Base-by-base conservation (phyloP, 2,113 vertebrate genomes). In the Burhinus oedicnemus region DNA sequence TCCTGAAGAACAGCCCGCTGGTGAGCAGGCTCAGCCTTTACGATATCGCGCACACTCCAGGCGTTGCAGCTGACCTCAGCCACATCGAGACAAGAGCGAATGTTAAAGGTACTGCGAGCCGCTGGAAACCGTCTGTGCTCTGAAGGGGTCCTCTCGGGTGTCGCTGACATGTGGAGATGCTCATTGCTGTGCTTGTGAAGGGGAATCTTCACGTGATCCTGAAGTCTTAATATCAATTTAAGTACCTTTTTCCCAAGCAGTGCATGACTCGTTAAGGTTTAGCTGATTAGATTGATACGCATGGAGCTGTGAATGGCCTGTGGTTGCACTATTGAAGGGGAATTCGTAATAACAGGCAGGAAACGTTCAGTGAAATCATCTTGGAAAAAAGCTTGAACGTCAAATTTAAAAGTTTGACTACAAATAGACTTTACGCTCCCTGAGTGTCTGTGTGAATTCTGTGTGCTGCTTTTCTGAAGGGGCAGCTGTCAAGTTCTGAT, bases 1-100 rank as follows among this genome's bases (percentile, higher is more conserved):
- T 99, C 4, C 98, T 99, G 89, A 99, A 99, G 98, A 99, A 99
- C 94, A 99, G 99, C 95, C 99, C 99, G 1, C 94, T 99, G 95
- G 99, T 99, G 93, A 99, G 98, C 93, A 98, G 98, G 29, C 98
- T 99, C 78, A 98, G 97, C 52, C 98, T 99, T 8, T 99, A 98
- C 1, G 99, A 99, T 76, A 99, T 99, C 0, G 99, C 99, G 1
- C 99, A 99, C 96, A 99, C 99, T 0, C 99, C 99, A 0, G 99
- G 99, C 0, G 99, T 99, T 36, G 99, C 99, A 0, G 99, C 99
- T 1, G 99, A 99, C 64, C 99, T 99, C 71, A 99, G 99, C 97
- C 99, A 99, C 98, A 99, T 99, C 5, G 99, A 99, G 97, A 99
- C 99, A 11, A 98, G 98, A 94, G 99, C 99, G 2, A 95, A 78